Conservation (phyloP, 1,140 invertebrate genomes). For the Sarcophaga bullata region DNA sequence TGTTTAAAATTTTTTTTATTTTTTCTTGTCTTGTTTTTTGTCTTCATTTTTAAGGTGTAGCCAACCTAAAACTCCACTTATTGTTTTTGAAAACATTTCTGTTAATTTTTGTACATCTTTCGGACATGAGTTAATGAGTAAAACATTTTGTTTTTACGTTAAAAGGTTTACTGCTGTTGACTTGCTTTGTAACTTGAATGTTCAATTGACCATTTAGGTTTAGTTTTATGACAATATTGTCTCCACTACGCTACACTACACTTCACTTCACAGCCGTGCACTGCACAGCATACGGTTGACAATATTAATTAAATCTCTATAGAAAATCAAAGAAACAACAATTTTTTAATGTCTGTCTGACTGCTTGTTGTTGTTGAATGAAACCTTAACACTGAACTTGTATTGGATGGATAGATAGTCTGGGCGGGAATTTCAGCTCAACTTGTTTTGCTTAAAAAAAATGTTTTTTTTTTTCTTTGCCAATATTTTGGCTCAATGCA, state of each 20-base stretch:
- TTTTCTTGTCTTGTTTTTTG: not conserved
- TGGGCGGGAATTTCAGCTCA: too few relatives aligned
- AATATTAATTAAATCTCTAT: conserved; percentile 1
- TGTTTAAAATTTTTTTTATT: not conserved
- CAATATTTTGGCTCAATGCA: too few relatives aligned
- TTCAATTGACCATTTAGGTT: not conserved
- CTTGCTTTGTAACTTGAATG: not conserved
- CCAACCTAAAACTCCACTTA: not conserved
- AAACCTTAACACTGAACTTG: conserved; percentile 1
- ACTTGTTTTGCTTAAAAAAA: too few relatives aligned
- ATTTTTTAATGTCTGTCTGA: not conserved
- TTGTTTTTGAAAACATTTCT: not conserved
- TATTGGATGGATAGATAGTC: too few relatives aligned
- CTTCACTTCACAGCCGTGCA: too few relatives aligned
- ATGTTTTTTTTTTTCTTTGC: too few relatives aligned
- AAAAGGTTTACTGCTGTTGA: not conserved
- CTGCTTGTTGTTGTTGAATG: not conserved
- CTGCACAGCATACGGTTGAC: not conserved
- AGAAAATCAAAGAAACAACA: too few relatives aligned
- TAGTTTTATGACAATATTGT: not conserved
- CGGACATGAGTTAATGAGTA: not conserved
- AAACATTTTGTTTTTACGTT: not conserved
- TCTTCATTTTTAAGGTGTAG: not conserved
- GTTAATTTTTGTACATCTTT: not conserved
- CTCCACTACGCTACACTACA: not conserved